Evolutionary conservation across 2,888 invertebrate genomes (phyloP).

Genomic region (Chloroclystis v-ata): DNA sequence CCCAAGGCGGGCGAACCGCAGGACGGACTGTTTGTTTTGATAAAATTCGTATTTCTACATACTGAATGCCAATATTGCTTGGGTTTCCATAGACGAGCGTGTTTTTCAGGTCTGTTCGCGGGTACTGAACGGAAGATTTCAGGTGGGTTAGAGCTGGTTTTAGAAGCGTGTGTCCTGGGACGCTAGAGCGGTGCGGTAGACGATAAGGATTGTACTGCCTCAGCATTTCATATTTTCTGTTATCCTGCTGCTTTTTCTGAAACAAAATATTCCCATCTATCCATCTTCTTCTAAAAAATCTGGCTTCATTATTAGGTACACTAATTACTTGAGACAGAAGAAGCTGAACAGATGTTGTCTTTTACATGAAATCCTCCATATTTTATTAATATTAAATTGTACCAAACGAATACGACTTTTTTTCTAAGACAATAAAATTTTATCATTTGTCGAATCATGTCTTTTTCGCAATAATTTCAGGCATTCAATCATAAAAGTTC

Average conservation of each 20-base stretch:
- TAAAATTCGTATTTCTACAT: too few relatives aligned
- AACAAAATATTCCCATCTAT: background rate
- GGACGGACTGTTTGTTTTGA: too few relatives aligned
- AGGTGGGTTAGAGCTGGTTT: slow-evolving; percentile 40
- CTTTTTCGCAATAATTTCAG: slow-evolving; percentile 8
- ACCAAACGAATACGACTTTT: too few relatives aligned
- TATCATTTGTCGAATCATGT: background rate
- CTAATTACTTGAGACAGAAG: too few relatives aligned
- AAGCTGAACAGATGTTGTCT: too few relatives aligned
- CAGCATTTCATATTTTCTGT: background rate
- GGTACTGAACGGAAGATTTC: slow-evolving; percentile 45
- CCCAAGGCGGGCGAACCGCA: too few relatives aligned
- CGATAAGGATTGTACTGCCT: slow-evolving; percentile 23
- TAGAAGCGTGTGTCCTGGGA: slow-evolving; percentile 49
- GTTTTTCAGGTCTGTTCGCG: slow-evolving; percentile 30
- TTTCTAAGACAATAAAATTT: background rate
- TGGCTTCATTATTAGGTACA: too few relatives aligned
- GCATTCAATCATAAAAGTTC: slow-evolving; percentile 16
- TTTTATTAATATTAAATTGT: too few relatives aligned
- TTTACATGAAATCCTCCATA: too few relatives aligned
- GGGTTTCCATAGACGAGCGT: slow-evolving; percentile 43
- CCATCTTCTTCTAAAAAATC: too few relatives aligned
- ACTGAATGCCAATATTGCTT: slow-evolving; percentile 40
- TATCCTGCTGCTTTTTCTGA: slow-evolving; percentile 17
- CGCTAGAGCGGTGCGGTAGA: slow-evolving; percentile 36